Base-by-base conservation (phyloP, 2,888 invertebrate genomes). In the Chrysolina oricalcia region DNA sequence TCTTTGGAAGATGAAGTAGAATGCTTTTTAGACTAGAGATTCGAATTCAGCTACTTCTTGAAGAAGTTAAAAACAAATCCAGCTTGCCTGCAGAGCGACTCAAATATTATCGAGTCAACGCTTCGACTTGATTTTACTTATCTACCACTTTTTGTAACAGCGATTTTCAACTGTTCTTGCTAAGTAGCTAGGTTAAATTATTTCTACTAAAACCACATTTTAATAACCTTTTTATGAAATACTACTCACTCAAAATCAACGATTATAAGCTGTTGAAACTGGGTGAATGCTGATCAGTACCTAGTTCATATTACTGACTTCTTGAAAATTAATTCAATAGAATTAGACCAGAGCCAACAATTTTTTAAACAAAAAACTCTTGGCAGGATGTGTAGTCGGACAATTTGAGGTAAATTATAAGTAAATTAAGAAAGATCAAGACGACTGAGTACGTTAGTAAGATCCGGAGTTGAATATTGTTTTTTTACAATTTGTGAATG, bases 1-100 rank as follows among this genome's bases (percentile, higher is more conserved):
- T 84, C 81, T 83, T 83, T 83, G 81, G 80, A 81, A 17, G 48
- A 68, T 21, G 17, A 68, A 40, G 17, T 53, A 67, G n/a, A 53
- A 21, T 19, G 68, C 68, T 68, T 53, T 15, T 11, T 46, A 50
- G 70, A 70, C 17, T 74, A 74, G 73, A 27, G 19, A 21, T 19
- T 53, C 53, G 13, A 23, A 53, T 0, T 21, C 19, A 21, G 53
- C 21, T 13, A 10, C 11, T 19, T 15, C 53, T 21, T 23, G 21
- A 53, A 8, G 35, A 3, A 35, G 8, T 35, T 35, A 8, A 4
- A 35, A 35, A 35, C 35, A 35, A 35, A 6, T 6, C 4, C 35
- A 35, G 19, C 21, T 53, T 21, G 53, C 53, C 19, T 53, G 53
- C 53, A 53, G 11, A 53, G 53, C 21, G 11, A 21, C 13, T 53